Evolutionary conservation across 1,140 invertebrate species (phyloP), one percentile per base, ranked within the genome.

Genomic region (Drosophila persimilis): DNA sequence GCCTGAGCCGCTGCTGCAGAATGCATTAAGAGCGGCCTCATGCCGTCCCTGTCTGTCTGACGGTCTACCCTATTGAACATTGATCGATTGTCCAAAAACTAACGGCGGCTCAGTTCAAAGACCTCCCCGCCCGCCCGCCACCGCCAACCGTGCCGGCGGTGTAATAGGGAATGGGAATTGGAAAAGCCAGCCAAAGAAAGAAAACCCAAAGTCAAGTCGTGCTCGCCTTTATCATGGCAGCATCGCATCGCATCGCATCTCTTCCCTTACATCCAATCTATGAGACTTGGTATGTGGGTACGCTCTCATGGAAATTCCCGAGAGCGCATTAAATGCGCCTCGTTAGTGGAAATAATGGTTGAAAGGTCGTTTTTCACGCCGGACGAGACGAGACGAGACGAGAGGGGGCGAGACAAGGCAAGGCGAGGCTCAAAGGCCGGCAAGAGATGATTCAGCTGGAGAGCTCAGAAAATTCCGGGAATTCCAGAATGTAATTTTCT

Each of bases 301-400:
- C 74, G 77, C 74, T 86, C 78, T 81, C 83, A 88, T 65, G 83
- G 52, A 86, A 78, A 63, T 53, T 66, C 26, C 35, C 59, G 22
- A 45, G 17, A 24, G 54, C 44, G 63, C 60, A 77, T 76, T 79
- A 55, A 76, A 72, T 85, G 78, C 78, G 78, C 66, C 83, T 88
- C 66, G 83, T 86, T 86, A 86, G 84, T 78, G 74, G 80, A 64
- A 76, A 72, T 77, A 89, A 89, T 88, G 64, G 78, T 53, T 79
- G 83, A 86, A 88, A 86, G 83, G 83, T 86, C 83, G 83, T 88
- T 86, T 88, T 86, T 86, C 83, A 89, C 83, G 79, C 83, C 78
- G 35, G 35, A 39, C 35, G 35, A 39, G 35, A 26, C 24, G 24
- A 24, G 3, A 24, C 35, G 35, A 39, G 35, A 39, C 35, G 35